Conservation (phyloP, 2,797 vertebrate species). For the Todus mexicanus region DNA sequence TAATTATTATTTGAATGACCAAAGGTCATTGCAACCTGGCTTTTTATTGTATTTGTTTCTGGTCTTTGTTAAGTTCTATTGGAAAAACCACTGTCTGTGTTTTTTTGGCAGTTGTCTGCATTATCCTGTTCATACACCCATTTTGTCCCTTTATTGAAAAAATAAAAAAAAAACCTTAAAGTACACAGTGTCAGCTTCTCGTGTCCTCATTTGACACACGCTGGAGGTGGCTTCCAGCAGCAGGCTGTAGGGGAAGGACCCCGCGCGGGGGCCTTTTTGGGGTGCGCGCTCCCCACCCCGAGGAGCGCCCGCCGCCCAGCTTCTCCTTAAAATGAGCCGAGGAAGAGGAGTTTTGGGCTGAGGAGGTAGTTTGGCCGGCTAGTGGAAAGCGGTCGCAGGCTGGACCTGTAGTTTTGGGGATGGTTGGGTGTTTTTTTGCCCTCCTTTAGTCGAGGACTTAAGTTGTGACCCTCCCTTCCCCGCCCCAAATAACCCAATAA, state of each 20-base stretch:
- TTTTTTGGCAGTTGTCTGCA: conserved; percentile 99
- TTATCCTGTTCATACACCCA: conserved; percentile 99
- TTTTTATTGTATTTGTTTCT: conserved; percentile 98
- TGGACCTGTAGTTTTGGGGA: conserved; percentile 18
- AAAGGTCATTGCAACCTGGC: conserved; percentile 96
- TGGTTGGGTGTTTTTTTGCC: not conserved
- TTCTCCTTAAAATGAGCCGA: conserved; percentile 26
- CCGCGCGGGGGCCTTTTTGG: conserved; percentile 60
- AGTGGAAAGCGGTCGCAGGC: conserved; percentile 40
- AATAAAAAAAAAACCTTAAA: conserved; percentile 90
- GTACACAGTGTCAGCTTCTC: conserved; percentile 84
- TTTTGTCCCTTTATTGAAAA: conserved; percentile 99
- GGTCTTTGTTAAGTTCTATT: conserved; percentile 99
- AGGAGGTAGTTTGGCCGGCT: conserved; percentile 2
- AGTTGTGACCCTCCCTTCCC: not conserved
- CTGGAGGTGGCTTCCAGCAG: conserved; percentile 74
- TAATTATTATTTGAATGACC: conserved; percentile 87
- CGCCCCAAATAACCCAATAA: not conserved
- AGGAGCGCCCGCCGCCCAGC: conserved; percentile 44
- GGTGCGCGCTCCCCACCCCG: conserved; percentile 33
- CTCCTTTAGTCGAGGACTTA: conserved; percentile 32
- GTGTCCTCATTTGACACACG: conserved; percentile 84
- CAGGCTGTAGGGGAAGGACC: conserved; percentile 75
- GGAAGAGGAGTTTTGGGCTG: conserved; percentile 58
- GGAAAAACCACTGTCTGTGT: conserved; percentile 99